phyloP scores from a whole-genome alignment of 2,888 invertebrate species.

The Ferdinandea cuprea region DNA sequence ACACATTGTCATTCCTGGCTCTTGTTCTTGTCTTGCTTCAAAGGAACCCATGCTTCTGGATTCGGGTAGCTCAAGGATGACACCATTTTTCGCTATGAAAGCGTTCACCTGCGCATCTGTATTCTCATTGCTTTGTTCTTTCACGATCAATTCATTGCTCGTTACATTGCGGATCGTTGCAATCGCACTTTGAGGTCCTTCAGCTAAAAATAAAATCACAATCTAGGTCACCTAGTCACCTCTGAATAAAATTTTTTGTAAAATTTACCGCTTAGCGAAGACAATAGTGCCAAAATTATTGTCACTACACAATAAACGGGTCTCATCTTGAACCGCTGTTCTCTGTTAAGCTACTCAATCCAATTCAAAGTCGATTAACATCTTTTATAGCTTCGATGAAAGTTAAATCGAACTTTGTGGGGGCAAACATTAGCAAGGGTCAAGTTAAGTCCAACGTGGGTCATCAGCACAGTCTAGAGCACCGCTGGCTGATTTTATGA shows the following conservation, averaged over 20 bases:
- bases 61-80: conserved; percentile 79
- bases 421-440: conserved; percentile 3
- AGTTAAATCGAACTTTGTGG: neutral
- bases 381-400: conserved; percentile 24
- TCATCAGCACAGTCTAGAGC: conserved; percentile 9
- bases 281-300: conserved; percentile 26
- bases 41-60: conserved; percentile 77
- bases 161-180: conserved; percentile 22
- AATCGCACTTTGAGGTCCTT: neutral
- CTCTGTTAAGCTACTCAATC: conserved; percentile 25
- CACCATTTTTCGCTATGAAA: conserved; percentile 79
- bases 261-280: conserved; percentile 49
- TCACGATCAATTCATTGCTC: neutral
- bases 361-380: conserved; percentile 18
- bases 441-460: conserved; percentile 15
- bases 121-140: neutral
- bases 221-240: no score
- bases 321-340: conserved; percentile 22
- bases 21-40: conserved; percentile 77
- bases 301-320: neutral
- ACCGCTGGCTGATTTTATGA: conserved; percentile 19
- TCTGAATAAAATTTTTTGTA: neutral
- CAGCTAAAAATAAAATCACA: no score
- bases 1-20: conserved; percentile 76
- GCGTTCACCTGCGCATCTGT: conserved; percentile 77